Evolutionary conservation across 2,113 vertebrate genomes (phyloP).

Genomic region (Scortum barcoo): DNA sequence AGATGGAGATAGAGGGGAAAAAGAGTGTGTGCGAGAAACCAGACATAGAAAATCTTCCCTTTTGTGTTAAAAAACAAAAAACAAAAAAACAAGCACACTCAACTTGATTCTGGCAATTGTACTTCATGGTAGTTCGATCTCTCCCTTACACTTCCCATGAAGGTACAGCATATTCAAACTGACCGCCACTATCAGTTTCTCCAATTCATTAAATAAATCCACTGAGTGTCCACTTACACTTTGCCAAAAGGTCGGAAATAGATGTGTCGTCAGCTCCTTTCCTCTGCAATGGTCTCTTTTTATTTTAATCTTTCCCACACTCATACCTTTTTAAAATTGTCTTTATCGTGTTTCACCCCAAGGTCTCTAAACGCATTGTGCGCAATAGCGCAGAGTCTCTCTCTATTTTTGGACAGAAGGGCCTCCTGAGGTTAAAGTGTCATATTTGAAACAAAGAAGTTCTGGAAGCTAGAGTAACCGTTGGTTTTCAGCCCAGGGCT

Average conservation of each 20-base stretch:
- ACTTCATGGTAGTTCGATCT: not conserved
- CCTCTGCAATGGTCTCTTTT: constrained; percentile 54
- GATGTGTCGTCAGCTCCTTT: constrained; percentile 50
- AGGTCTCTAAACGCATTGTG: constrained; percentile 57
- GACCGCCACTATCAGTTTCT: constrained; percentile 52
- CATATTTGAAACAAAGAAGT: constrained; percentile 73
- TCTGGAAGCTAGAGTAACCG: constrained; percentile 39
- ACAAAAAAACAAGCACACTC: too few relatives aligned
- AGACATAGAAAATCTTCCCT: constrained; percentile 20
- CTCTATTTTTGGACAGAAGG: constrained; percentile 52
- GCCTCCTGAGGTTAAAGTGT: constrained; percentile 61
- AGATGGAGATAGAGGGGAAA: constrained; percentile 59
- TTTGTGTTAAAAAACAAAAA: too few relatives aligned
- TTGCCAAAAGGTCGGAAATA: constrained; percentile 67
- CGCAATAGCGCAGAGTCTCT: constrained; percentile 43
- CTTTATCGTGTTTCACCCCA: constrained; percentile 74
- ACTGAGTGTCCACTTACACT: constrained; percentile 63
- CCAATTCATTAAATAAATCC: constrained; percentile 39
- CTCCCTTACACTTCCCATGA: not conserved
- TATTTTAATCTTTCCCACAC: constrained; percentile 71
- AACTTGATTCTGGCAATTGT: constrained; percentile 1
- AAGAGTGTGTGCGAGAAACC: constrained; percentile 22
- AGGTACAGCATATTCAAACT: not conserved
- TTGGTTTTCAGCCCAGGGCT: constrained; percentile 53
- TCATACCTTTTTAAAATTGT: constrained; percentile 57